Percentiles rank a stretch among this genome's conserved stretches.
These are phyloP conservation scores for Branchellion lobata DNA, from an alignment of 2,888 invertebrate genomes.

Conservation along the genomic window DNA sequence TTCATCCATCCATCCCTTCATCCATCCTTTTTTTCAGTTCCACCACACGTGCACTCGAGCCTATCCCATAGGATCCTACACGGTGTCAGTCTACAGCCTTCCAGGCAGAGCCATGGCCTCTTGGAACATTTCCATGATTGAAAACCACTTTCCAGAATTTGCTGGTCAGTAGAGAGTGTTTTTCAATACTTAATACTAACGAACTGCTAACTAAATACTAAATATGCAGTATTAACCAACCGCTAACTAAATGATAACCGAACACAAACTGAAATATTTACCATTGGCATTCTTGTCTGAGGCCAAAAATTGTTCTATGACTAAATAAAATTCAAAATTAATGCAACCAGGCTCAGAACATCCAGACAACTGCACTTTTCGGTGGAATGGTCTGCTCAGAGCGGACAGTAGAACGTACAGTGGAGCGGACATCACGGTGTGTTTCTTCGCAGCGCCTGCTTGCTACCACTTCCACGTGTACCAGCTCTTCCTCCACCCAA, in stretches of 20 bases:
- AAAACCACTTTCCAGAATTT: background rate
- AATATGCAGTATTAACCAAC: too few relatives aligned
- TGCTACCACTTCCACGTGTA: background rate
- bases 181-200: too few relatives aligned
- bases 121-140: background rate
- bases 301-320: too few relatives aligned
- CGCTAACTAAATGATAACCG: too few relatives aligned
- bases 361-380: background rate
- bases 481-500: background rate
- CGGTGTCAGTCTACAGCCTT: background rate
- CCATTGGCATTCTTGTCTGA: too few relatives aligned
- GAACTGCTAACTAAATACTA: too few relatives aligned
- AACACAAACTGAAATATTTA: too few relatives aligned
- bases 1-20: background rate
- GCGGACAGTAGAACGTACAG: background rate
- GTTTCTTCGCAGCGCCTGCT: conserved; percentile 1
- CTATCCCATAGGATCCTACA: background rate
- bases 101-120: background rate
- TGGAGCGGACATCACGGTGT: background rate
- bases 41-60: background rate
- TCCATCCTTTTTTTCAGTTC: background rate
- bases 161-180: background rate
- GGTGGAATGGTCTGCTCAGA: background rate
- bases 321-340: too few relatives aligned
- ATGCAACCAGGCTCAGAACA: background rate